A percentile compares a stretch with the other conserved stretches of the same genome.
Evolutionary conservation across 2,113 vertebrate genomes (phyloP).

Genomic region (Psammodynastes pulverulentus): DNA sequence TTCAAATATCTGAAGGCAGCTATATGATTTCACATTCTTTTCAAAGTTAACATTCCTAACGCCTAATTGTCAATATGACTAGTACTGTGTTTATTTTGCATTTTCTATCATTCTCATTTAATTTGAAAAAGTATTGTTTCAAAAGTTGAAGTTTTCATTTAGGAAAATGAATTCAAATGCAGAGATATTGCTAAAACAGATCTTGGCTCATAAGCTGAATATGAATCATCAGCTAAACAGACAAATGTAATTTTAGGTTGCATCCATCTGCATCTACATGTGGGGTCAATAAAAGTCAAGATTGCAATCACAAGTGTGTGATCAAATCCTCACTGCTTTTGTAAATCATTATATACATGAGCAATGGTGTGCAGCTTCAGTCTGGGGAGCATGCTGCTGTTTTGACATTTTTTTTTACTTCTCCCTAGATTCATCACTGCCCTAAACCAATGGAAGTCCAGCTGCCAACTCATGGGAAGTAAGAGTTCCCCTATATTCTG

Average conservation of each 20-base stretch:
- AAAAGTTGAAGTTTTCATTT: neutral
- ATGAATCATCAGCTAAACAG: neutral
- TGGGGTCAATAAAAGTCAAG: neutral
- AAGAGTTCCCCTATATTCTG: neutral
- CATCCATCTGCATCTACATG: neutral
- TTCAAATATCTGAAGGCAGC: neutral
- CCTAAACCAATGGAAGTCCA: neutral
- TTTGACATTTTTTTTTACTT: neutral
- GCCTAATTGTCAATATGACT: neutral
- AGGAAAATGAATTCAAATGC: neutral
- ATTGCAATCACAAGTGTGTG: neutral
- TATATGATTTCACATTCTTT: neutral
- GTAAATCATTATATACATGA: neutral
- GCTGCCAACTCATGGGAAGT: neutral
- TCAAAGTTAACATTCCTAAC: neutral
- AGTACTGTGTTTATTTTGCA: neutral
- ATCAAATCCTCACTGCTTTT: neutral
- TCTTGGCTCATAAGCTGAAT: neutral
- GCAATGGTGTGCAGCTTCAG: neutral
- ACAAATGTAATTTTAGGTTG: neutral
- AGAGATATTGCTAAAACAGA: neutral
- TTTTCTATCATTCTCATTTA: neutral
- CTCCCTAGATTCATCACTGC: neutral
- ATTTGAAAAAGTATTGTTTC: neutral
- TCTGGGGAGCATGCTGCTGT: neutral